These are phyloP conservation scores for Perodicticus potto DNA, from an alignment of 2,797 vertebrate species.

Conservation along the genomic window DNA sequence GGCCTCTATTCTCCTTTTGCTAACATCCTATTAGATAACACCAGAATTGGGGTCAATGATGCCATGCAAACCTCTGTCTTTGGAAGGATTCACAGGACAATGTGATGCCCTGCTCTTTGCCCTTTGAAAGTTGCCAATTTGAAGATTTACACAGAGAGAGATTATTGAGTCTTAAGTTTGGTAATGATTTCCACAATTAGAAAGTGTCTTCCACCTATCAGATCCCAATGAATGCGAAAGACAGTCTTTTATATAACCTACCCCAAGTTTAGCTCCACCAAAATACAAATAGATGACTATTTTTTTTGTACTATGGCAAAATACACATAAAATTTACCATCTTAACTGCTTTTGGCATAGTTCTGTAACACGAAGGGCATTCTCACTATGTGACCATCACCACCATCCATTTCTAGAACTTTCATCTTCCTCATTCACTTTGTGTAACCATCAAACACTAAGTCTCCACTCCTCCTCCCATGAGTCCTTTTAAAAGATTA, in stretches of 20 bases:
- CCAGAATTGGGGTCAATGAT: fast-evolving
- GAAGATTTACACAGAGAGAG: neutral
- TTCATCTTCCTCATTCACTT: neutral
- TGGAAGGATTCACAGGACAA: neutral
- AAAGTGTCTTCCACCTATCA: neutral
- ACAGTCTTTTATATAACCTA: neutral
- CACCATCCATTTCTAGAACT: neutral
- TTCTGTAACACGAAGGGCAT: neutral
- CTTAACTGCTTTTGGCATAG: neutral
- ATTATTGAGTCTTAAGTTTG: neutral
- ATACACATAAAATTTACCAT: neutral
- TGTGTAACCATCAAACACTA: neutral
- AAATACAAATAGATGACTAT: neutral
- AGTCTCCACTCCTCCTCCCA: neutral
- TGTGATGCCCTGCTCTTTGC: neutral
- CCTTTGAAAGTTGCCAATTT: neutral
- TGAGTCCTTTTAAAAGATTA: neutral
- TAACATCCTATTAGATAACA: neutral
- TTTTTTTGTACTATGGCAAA: neutral
- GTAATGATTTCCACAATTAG: neutral
- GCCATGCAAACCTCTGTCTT: neutral
- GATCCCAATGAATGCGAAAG: neutral
- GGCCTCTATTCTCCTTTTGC: neutral
- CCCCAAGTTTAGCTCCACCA: neutral
- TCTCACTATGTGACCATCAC: neutral